phyloP scores from a whole-genome alignment of 2,113 vertebrate genomes.

The Toxostoma redivivum region DNA sequence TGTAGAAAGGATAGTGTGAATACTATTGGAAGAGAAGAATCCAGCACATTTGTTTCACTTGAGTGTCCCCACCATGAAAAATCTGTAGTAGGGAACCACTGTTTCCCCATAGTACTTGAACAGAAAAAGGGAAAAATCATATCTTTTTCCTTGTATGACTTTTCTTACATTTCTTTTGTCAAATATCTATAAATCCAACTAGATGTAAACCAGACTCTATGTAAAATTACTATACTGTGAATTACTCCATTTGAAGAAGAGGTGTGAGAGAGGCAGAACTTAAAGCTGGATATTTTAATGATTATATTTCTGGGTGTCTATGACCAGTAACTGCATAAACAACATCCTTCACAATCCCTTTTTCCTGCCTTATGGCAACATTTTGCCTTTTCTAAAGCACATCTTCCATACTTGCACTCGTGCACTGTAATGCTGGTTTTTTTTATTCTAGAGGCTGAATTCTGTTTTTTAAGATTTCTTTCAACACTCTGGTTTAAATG shows the following conservation, averaged over 20 bases:
- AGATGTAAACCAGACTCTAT: not conserved
- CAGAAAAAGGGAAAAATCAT: not conserved
- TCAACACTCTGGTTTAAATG: not conserved
- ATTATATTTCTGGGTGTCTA: not conserved
- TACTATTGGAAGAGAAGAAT: not conserved
- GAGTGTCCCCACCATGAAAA: not conserved
- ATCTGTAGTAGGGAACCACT: not conserved
- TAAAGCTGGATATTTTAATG: fast-evolving
- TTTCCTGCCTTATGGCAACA: not conserved
- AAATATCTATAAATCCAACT: not conserved
- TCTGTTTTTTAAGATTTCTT: not conserved
- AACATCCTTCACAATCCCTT: not conserved
- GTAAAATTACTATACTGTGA: not conserved
- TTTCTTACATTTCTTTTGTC: not conserved
- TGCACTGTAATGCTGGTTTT: not conserved
- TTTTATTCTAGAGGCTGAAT: not conserved
- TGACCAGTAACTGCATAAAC: not conserved
- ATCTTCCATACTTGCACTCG: fast-evolving
- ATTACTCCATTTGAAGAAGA: not conserved
- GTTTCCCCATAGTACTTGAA: not conserved
- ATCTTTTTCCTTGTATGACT: fast-evolving
- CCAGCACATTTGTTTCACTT: not conserved
- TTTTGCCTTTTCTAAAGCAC: not conserved
- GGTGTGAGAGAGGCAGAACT: fast-evolving
- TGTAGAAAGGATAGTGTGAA: not conserved